phyloP scores from a whole-genome alignment of 2,888 invertebrate species.

The Dasypogon diadema region DNA sequence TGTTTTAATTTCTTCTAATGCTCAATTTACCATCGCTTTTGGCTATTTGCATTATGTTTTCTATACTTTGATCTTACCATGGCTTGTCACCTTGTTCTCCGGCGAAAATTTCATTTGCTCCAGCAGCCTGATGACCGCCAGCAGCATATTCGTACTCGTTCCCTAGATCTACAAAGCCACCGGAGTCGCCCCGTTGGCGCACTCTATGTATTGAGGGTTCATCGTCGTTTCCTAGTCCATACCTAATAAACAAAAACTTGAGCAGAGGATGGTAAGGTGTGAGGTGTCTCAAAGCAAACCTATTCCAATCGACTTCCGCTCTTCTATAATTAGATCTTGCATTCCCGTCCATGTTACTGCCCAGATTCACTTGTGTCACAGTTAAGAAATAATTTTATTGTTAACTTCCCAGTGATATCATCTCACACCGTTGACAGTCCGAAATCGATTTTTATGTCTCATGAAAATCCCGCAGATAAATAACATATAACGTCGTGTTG shows the following conservation, averaged over 20 bases:
- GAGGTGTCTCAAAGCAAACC: conserved; percentile 62
- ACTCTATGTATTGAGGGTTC: conserved; percentile 69
- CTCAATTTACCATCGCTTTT: too few relatives aligned
- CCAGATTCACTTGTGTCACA: not conserved
- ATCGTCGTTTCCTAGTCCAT: conserved; percentile 67
- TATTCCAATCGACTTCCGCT: conserved; percentile 65
- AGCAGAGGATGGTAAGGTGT: conserved; percentile 55
- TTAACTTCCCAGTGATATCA: conserved; percentile 34
- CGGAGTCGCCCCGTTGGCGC: conserved; percentile 75
- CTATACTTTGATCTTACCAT: conserved; percentile 61
- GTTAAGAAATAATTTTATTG: not conserved
- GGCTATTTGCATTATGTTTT: too few relatives aligned
- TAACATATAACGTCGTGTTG: not conserved
- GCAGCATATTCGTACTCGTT: conserved; percentile 81
- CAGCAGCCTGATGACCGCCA: conserved; percentile 86
- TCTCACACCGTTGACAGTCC: conserved; percentile 34
- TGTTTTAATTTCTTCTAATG: too few relatives aligned
- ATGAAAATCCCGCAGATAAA: conserved; percentile 11
- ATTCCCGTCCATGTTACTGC: conserved; percentile 47
- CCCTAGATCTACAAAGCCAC: conserved; percentile 81
- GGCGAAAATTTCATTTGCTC: conserved; percentile 91
- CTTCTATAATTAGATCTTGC: conserved; percentile 54
- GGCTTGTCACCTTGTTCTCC: conserved; percentile 83
- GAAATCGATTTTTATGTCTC: conserved; percentile 35
- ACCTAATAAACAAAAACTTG: conserved; percentile 58